Percentiles rank a stretch among this genome's conserved stretches.
These are phyloP conservation scores for Gerris buenoi DNA, from an alignment of 1,140 invertebrate genomes.

Conservation along the genomic window DNA sequence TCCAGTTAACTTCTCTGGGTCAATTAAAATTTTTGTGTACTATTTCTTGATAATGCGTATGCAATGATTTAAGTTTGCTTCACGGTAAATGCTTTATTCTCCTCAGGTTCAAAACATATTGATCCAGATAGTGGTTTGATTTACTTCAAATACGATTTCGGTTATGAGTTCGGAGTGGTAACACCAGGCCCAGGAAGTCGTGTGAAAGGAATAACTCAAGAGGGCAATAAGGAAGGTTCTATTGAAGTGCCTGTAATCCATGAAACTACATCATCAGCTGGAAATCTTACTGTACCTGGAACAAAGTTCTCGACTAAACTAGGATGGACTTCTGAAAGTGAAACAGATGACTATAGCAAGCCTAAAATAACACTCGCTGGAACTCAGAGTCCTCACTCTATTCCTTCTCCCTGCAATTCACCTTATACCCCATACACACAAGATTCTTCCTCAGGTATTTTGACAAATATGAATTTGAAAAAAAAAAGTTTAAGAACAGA, in stretches of 20 bases:
- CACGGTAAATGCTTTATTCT: no score
- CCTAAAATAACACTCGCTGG: not conserved
- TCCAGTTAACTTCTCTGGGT: no score
- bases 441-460: not conserved
- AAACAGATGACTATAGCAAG: not conserved
- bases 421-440: not conserved
- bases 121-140: slow-evolving; percentile 60
- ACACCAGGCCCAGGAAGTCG: slow-evolving; percentile 36
- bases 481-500: no score
- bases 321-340: not conserved
- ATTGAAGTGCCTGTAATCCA: slow-evolving; percentile 47
- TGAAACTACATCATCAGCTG: slow-evolving; percentile 30
- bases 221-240: slow-evolving; percentile 32
- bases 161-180: slow-evolving; percentile 61
- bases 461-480: no score
- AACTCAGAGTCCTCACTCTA: not conserved
- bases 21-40: no score
- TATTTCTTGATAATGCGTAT: no score
- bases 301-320: not conserved
- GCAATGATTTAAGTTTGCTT: no score
- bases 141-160: slow-evolving; percentile 72
- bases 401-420: not conserved
- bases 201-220: slow-evolving; percentile 18
- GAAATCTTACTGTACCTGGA: not conserved
- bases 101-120: slow-evolving; percentile 51